A percentile compares a stretch with the other conserved stretches of the same genome.
These are phyloP conservation scores for Toxotes chatareus DNA, from an alignment of 2,113 vertebrate species.

Conservation along the genomic window DNA sequence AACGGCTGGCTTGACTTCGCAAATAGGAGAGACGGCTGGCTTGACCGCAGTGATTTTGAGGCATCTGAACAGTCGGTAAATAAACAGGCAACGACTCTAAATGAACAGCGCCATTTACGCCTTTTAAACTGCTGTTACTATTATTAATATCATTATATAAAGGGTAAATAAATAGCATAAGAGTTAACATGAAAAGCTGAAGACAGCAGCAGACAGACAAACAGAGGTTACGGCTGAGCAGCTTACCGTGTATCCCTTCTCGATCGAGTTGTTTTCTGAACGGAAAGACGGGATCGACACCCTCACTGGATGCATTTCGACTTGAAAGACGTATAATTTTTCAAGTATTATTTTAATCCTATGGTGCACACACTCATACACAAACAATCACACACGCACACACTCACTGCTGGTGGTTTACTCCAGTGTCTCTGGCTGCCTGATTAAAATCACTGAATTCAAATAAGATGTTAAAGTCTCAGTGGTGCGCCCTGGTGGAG, in stretches of 20 bases:
- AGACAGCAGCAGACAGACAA: conserved; percentile 37
- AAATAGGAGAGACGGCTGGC: too few relatives aligned
- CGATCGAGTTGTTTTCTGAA: conserved; percentile 90
- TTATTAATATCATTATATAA: not conserved
- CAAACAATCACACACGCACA: not conserved
- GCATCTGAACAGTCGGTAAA: not conserved
- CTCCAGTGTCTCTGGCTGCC: conserved; percentile 30
- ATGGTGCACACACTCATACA: not conserved
- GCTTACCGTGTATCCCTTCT: conserved; percentile 96
- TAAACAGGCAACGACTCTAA: not conserved
- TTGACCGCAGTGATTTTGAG: not conserved
- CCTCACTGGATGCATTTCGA: conserved; percentile 83
- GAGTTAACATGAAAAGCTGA: not conserved
- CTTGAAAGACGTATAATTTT: not conserved
- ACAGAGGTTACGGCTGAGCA: conserved; percentile 20
- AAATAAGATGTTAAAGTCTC: not conserved
- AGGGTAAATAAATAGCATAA: not conserved
- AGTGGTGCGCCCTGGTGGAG: conserved; percentile 52
- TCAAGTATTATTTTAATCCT: not conserved
- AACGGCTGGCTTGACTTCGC: too few relatives aligned
- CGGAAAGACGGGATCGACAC: conserved; percentile 95
- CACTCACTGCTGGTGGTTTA: conserved; percentile 32
- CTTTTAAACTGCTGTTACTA: not conserved
- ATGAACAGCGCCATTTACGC: not conserved
- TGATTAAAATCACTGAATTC: conserved; percentile 61